Conservation (phyloP, 2,113 vertebrate genomes). For the Crotophaga sulcirostris region DNA sequence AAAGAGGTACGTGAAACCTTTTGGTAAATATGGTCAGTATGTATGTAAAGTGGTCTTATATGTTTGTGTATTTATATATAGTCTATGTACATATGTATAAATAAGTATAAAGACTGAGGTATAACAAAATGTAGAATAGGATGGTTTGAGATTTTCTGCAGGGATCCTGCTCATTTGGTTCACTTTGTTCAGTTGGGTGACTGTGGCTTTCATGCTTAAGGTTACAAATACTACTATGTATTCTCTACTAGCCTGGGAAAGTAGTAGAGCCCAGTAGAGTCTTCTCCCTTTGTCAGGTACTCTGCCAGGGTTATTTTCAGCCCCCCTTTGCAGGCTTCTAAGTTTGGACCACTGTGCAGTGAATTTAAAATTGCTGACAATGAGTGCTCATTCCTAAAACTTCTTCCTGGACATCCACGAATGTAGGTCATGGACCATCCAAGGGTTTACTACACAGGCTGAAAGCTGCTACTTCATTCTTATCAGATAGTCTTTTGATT, state of each 20-base stretch:
- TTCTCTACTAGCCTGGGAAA: background rate
- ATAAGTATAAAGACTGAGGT: background rate
- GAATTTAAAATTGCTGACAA: background rate
- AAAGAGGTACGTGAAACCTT: background rate
- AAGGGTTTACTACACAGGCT: background rate
- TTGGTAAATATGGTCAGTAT: background rate
- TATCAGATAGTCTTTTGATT: background rate
- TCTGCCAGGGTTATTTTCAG: background rate
- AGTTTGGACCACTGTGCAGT: background rate
- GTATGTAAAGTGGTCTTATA: background rate
- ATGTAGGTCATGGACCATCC: background rate
- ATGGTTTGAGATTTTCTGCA: background rate
- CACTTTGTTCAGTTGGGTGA: background rate
- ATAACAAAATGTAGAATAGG: background rate
- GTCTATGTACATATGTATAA: background rate
- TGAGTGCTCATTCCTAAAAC: background rate
- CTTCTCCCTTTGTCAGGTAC: background rate
- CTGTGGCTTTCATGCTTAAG: background rate
- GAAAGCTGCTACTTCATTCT: background rate
- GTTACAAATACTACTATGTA: fast-evolving
- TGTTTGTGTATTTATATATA: background rate
- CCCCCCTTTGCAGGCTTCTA: background rate
- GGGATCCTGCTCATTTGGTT: background rate
- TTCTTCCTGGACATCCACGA: fast-evolving
- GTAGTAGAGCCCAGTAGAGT: background rate